These are phyloP conservation scores for Cyaniris semiargus DNA, from an alignment of 2,888 invertebrate species.

Conservation along the genomic window DNA sequence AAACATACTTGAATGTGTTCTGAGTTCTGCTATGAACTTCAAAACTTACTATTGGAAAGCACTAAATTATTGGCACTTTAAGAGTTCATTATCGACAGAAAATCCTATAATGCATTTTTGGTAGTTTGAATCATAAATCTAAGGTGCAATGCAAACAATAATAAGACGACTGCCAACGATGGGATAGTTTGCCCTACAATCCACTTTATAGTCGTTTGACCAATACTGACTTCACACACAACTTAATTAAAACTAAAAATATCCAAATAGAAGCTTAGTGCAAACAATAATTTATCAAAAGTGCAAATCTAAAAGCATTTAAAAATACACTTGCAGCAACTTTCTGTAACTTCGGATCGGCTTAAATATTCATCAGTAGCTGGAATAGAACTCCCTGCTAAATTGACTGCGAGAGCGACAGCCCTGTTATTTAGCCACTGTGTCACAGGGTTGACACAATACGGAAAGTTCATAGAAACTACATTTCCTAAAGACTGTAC, in stretches of 20 bases:
- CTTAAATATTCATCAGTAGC: slow-evolving; percentile 42
- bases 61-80: no score
- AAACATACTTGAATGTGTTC: no score
- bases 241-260: neutral
- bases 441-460: slow-evolving; percentile 37
- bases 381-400: slow-evolving; percentile 41
- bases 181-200: no score
- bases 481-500: neutral
- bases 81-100: no score
- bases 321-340: slow-evolving; percentile 19
- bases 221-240: neutral
- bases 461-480: neutral
- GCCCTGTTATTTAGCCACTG: slow-evolving; percentile 42
- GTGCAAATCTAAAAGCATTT: slow-evolving; percentile 20
- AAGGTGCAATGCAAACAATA: no score
- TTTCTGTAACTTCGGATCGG: neutral
- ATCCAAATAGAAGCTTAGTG: neutral
- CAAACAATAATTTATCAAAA: slow-evolving; percentile 15
- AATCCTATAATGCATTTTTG: no score
- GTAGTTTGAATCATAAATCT: no score
- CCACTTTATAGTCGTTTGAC: no score
- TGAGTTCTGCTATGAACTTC: no score
- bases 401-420: slow-evolving; percentile 46
- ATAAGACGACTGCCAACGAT: no score
- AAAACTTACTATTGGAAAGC: no score